A percentile compares a stretch with the other conserved stretches of the same genome.
Conservation (phyloP, 2,113 vertebrate species). For the Gobio gobio region DNA sequence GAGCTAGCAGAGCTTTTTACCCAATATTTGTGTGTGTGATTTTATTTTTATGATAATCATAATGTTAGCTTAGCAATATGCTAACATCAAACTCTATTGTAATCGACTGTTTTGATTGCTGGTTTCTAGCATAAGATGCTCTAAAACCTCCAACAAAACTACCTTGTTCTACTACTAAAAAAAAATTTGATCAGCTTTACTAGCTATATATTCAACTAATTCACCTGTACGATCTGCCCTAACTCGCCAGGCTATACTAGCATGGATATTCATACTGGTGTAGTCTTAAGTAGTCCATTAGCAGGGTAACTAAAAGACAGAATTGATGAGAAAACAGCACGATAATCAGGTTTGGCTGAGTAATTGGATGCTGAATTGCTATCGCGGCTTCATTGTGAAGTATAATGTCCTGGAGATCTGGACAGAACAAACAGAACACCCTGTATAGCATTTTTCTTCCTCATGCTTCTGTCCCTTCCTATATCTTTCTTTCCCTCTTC, state of each 20-base stretch:
- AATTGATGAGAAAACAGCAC: not conserved
- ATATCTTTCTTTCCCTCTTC: not conserved
- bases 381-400: not conserved
- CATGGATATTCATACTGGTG: not conserved
- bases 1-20: not conserved
- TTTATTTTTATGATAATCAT: not conserved
- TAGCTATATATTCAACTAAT: not conserved
- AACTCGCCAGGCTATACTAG: not conserved
- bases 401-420: not conserved
- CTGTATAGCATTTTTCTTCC: not conserved
- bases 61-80: not conserved
- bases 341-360: not conserved
- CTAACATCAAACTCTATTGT: not conserved
- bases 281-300: not conserved
- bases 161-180: not conserved
- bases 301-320: not conserved
- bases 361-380: slow-evolving; percentile 1
- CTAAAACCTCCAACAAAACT: not conserved
- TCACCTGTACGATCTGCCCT: not conserved
- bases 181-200: not conserved
- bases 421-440: not conserved
- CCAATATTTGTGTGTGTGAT: not conserved
- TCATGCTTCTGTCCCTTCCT: not conserved
- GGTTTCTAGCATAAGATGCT: not conserved
- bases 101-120: not conserved